These are phyloP conservation scores for Toxotes jaculatrix DNA, from an alignment of 2,113 vertebrate genomes.

Conservation along the genomic window DNA sequence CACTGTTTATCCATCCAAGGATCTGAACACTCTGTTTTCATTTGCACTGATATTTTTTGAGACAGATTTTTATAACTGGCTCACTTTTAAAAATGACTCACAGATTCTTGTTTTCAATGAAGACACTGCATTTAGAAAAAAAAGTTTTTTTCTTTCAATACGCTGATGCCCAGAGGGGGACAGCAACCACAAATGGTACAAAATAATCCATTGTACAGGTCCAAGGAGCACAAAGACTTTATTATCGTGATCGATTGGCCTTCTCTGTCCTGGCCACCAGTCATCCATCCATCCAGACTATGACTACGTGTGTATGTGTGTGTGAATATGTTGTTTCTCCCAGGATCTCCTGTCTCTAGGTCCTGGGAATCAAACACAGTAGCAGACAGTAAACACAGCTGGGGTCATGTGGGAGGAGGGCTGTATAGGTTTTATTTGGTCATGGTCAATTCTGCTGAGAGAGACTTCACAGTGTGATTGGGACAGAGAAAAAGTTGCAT, in stretches of 20 bases:
- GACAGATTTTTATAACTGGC: neutral
- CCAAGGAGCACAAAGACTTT: conserved; percentile 28
- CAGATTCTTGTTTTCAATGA: neutral
- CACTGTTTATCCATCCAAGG: neutral
- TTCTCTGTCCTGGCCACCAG: conserved; percentile 6
- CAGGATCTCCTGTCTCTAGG: conserved; percentile 59
- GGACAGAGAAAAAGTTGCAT: neutral
- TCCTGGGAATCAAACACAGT: conserved; percentile 65
- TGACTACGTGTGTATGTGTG: conserved; percentile 10
- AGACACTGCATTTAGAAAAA: neutral
- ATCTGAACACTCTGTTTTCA: neutral
- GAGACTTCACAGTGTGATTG: neutral
- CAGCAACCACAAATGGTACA: neutral
- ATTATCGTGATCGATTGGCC: conserved; percentile 48
- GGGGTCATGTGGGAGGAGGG: conserved; percentile 28
- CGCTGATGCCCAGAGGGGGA: conserved; percentile 5
- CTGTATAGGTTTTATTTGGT: conserved; percentile 39
- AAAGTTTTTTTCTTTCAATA: neutral
- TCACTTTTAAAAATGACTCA: neutral
- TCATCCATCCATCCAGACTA: conserved; percentile 25
- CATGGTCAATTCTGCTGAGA: conserved; percentile 14
- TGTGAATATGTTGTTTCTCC: conserved; percentile 32
- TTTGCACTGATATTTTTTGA: neutral
- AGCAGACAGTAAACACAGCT: conserved; percentile 65
- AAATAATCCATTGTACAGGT: conserved; percentile 24